Evolutionary conservation across 2,113 vertebrate species (phyloP), one percentile per base, ranked within the genome.

Genomic region (Nerophis ophidion): DNA sequence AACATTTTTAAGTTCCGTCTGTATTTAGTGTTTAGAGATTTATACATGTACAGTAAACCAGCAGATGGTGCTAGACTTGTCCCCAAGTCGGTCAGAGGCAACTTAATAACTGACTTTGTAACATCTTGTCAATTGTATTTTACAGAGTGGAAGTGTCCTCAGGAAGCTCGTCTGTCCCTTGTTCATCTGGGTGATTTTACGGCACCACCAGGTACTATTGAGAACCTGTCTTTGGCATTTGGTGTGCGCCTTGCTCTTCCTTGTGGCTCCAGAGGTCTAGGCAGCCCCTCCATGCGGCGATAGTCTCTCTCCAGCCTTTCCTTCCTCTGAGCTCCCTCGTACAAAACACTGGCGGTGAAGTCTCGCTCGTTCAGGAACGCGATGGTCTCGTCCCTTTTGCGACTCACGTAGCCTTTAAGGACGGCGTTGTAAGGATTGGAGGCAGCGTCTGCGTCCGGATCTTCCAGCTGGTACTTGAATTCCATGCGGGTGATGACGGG

Each of bases 401-500:
- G 83, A 67, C 86, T 88, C 51, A 89, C 73, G 2, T 90, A 89
- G 13, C 89, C 88, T 73, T 88, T 89, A 4, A 90, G 79, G 13
- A 89, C 86, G 0, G 87, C 79, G 1, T 79, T 84, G 77, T 85
- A 89, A 0, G 87, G 88, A 68, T 90, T 90, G 16, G 74, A 77
- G 19, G 68, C 52, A 0, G 75, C 79, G 1, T 84, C 79, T 6
- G 61, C 59, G 6, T 84, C 70, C 1, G 82, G 87, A 36, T 87
- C 71, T 15, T 85, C 81, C 0, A 59, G 69, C 65, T 89, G 85
- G 61, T 88, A 73, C 79, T 88, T 89, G 63, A 90, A 90, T 63
- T 90, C 88, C 84, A 89, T 89, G 52, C 84, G 84, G 0, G 89
- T 90, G 60, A 89, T 90, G 4, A 89, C 80, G 0, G 88, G 89